Evolutionary conservation across 2,888 invertebrate genomes (phyloP).

Genomic region (Diaphora mendica): DNA sequence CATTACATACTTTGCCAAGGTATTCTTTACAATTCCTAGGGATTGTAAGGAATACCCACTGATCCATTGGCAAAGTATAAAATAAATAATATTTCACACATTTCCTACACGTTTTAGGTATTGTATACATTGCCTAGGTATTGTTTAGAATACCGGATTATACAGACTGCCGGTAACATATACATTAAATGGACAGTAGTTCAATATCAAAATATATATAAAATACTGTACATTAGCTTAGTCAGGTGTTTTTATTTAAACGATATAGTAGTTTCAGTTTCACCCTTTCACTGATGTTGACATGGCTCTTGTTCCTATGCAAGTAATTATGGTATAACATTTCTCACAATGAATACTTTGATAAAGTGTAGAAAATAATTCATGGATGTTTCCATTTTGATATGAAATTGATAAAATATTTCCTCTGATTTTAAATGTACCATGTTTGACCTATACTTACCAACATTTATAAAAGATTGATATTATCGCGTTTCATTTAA

Average conservation of each 20-base stretch:
- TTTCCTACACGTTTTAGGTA: no score
- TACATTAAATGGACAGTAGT: neutral
- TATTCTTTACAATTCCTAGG: no score
- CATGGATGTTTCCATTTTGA: constrained; percentile 83
- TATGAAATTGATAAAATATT: constrained; percentile 84
- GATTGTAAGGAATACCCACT: no score
- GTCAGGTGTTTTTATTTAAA: constrained; percentile 3
- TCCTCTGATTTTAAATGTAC: constrained; percentile 85
- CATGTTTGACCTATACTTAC: constrained; percentile 86
- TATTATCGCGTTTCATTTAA: constrained; percentile 75
- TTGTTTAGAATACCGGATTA: no score
- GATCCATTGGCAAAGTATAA: no score
- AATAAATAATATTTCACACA: no score
- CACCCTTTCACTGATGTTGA: constrained; percentile 62
- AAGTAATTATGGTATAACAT: constrained; percentile 69
- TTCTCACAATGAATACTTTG: constrained; percentile 63
- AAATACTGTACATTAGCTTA: constrained; percentile 7
- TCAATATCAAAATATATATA: neutral
- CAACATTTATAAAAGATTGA: constrained; percentile 87
- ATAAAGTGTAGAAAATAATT: constrained; percentile 86
- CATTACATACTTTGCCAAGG: no score
- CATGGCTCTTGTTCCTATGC: constrained; percentile 78
- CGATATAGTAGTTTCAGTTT: constrained; percentile 12
- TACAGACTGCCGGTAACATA: no score
- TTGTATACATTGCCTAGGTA: no score